Evolutionary conservation across 2,113 vertebrate species (phyloP), one percentile per base, ranked within the genome.

Genomic region (Symphodus melops): DNA sequence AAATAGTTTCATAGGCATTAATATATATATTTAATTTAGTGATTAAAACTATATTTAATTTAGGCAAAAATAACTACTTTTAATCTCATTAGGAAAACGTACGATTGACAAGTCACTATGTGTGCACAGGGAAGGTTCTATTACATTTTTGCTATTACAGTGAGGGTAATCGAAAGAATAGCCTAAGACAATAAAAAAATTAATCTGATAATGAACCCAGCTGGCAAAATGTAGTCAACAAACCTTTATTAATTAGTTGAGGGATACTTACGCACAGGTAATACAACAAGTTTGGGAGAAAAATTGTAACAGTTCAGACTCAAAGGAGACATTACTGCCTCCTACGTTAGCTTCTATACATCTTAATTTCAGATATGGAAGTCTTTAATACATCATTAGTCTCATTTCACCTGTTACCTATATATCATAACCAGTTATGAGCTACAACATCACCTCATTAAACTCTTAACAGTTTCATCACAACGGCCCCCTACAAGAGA

Each of bases 201-300:
- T 10, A 1, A 46, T 2, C 48, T 55, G 11, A 75, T 39, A 25
- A 0, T 14, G 59, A 17, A 80, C 46, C 63, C 49, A 72, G 1
- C 37, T 14, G 17, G 85, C 68, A 70, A 84, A 46, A 68, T 74
- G 89, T 94, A 91, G 88, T 93, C 89, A 95, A 92, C 86, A 94
- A 94, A 92, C 91, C 83, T 94, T 94, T 94, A 95, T 95, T 95
- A 92, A 92, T 92, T 91, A 93, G 86, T 92, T 91, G 71, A 93
- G 87, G 90, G 92, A 91, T 94, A 92, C 81, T 92, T 94, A 93
- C 93, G 92, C 91, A 95, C 92, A 94, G 83, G 92, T 90, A 94
- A 93, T 94, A 95, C 93, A 95, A 93, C 92, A 92, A 85, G 86
- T 92, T 90, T 88, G 72, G 85, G 82, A 78, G 70, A 85, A 89